These are phyloP conservation scores for Grapholita molesta DNA, from an alignment of 1,140 invertebrate genomes.

Conservation along the genomic window DNA sequence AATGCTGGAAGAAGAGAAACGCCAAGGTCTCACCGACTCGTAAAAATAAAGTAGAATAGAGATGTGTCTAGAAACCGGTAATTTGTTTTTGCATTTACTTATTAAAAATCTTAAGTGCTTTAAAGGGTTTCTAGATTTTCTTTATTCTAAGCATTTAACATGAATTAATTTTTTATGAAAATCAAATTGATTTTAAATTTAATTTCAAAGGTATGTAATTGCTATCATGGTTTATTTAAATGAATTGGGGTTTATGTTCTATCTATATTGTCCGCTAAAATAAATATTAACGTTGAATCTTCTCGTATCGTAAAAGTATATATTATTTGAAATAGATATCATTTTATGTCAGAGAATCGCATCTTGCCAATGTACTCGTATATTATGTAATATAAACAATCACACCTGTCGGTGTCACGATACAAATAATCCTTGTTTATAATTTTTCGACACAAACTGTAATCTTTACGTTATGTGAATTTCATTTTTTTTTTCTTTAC, in stretches of 20 bases:
- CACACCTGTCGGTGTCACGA: neutral
- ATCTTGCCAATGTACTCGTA: conserved; percentile 10
- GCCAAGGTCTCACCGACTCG: conserved; percentile 84
- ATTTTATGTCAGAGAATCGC: neutral
- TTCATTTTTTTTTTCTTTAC: neutral
- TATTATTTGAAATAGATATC: neutral
- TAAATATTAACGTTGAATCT: neutral
- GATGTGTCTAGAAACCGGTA: conserved; percentile 11
- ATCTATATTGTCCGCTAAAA: neutral
- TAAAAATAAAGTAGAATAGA: conserved; percentile 42
- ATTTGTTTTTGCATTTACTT: conserved; percentile 1
- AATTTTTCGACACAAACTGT: neutral
- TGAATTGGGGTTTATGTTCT: neutral
- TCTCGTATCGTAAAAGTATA: neutral
- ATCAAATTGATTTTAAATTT: neutral
- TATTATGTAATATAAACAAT: neutral
- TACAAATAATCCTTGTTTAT: neutral
- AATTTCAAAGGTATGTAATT: neutral
- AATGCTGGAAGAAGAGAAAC: conserved; percentile 95
- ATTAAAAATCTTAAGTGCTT: neutral
- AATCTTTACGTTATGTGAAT: neutral
- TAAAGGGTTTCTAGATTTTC: conserved; percentile 2
- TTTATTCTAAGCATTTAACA: neutral
- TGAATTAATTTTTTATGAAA: conserved; percentile 2
- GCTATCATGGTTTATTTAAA: neutral